Evolutionary conservation across 2,888 invertebrate species (phyloP).

Genomic region (Hyalella azteca): DNA sequence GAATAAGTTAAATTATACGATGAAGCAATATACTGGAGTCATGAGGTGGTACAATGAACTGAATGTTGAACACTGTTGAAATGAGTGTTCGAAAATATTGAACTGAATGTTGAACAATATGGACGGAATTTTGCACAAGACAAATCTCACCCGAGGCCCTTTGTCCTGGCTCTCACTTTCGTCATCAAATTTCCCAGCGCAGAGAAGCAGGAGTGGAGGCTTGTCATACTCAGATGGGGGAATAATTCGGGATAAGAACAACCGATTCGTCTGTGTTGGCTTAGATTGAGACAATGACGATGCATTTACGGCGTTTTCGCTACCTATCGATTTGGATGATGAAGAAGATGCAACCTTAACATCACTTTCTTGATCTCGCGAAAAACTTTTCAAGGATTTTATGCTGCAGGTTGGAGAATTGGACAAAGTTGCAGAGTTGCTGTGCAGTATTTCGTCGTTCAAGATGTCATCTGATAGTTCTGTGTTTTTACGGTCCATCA

Average conservation of each 20-base stretch:
- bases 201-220: constrained; percentile 42
- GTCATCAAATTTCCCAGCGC: constrained; percentile 3
- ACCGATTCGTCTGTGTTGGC: no score
- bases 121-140: no score
- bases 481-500: background rate
- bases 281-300: no score
- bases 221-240: constrained; percentile 52
- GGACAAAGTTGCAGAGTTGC: background rate
- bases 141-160: constrained; percentile 8
- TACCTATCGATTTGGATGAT: no score
- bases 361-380: background rate
- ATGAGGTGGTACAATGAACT: no score
- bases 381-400: background rate
- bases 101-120: no score
- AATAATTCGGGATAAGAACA: constrained; percentile 40
- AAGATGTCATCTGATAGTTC: background rate
- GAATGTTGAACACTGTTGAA: no score
- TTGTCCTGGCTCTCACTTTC: background rate
- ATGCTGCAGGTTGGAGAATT: background rate
- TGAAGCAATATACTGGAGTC: no score
- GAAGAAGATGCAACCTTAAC: no score
- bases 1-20: no score
- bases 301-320: no score
- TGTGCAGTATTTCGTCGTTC: background rate
- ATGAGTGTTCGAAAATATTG: no score